A percentile compares a stretch with the other conserved stretches of the same genome.
Conservation (phyloP, 2,888 invertebrate genomes). For the Ceratothoa steindachneri region DNA sequence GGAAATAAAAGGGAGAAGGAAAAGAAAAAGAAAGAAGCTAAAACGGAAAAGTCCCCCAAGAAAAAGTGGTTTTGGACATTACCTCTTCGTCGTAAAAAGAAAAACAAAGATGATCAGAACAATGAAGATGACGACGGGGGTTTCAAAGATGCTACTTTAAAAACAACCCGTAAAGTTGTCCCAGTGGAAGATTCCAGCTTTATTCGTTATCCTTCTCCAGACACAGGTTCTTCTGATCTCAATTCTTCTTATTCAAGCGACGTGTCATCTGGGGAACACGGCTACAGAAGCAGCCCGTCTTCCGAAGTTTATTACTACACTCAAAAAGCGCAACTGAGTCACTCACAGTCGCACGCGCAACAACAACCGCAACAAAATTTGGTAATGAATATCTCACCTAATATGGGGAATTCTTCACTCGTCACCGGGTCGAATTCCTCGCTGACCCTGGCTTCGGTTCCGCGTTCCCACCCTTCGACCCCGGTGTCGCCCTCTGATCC, state of each 20-base stretch:
- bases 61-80: slow-evolving; percentile 48
- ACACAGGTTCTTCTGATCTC: slow-evolving; percentile 43
- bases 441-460: slow-evolving; percentile 10
- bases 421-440: slow-evolving; percentile 13
- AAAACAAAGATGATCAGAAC: slow-evolving; percentile 41
- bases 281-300: slow-evolving; percentile 46
- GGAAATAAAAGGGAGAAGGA: slow-evolving; percentile 42
- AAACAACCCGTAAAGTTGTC: slow-evolving; percentile 28
- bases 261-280: slow-evolving; percentile 41
- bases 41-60: slow-evolving; percentile 46
- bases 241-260: slow-evolving; percentile 47
- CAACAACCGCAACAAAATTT: slow-evolving; percentile 30
- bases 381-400: background rate
- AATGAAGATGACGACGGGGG: slow-evolving; percentile 45
- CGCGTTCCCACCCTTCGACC: slow-evolving; percentile 41
- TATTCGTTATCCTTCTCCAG: slow-evolving; percentile 46
- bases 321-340: slow-evolving; percentile 32
- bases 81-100: slow-evolving; percentile 46
- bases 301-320: slow-evolving; percentile 46
- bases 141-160: slow-evolving; percentile 42
- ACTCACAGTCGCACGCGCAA: slow-evolving; percentile 27
- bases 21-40: slow-evolving; percentile 39
- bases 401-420: background rate
- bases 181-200: slow-evolving; percentile 44
- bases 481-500: slow-evolving; percentile 43